A percentile compares a stretch with the other conserved stretches of the same genome.
These are phyloP conservation scores for Drosophila murphyi DNA, from an alignment of 1,140 invertebrate genomes.

Conservation along the genomic window DNA sequence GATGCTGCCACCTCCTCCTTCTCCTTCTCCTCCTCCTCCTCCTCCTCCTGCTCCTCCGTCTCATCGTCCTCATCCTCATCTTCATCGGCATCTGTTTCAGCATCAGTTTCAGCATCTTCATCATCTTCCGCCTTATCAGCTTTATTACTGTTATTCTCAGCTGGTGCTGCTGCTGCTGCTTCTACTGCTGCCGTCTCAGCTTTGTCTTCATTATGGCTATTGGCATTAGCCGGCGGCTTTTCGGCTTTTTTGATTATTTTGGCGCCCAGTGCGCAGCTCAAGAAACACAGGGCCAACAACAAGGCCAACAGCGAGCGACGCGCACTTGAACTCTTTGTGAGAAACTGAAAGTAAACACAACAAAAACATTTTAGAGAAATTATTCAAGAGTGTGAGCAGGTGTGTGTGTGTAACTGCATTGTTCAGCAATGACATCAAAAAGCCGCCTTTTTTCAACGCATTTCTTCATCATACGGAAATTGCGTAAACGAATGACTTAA, in stretches of 20 bases:
- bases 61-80: slow-evolving; percentile 35
- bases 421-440: slow-evolving; percentile 49
- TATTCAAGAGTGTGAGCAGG: slow-evolving; percentile 31
- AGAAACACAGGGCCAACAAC: slow-evolving; percentile 60
- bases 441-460: slow-evolving; percentile 27
- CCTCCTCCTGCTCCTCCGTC: slow-evolving; percentile 2
- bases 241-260: slow-evolving; percentile 68
- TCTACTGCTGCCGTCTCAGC: slow-evolving; percentile 32
- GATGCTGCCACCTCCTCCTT: slow-evolving; percentile 1
- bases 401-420: slow-evolving; percentile 52
- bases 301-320: slow-evolving; percentile 56
- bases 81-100: slow-evolving; percentile 35
- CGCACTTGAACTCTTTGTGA: slow-evolving; percentile 81
- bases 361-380: slow-evolving; percentile 52
- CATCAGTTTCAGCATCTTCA: slow-evolving; percentile 31
- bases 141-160: slow-evolving; percentile 25
- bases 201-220: slow-evolving; percentile 47
- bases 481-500: slow-evolving; percentile 78
- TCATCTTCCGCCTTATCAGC: slow-evolving; percentile 34
- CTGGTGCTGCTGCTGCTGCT: slow-evolving; percentile 26
- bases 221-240: slow-evolving; percentile 42
- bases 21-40: slow-evolving; percentile 1
- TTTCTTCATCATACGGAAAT: slow-evolving; percentile 71
- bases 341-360: slow-evolving; percentile 72
- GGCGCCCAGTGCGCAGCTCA: slow-evolving; percentile 60